A percentile compares a stretch with the other conserved stretches of the same genome.
Conservation (phyloP, 2,888 invertebrate species). For the Xestia c-nigrum region DNA sequence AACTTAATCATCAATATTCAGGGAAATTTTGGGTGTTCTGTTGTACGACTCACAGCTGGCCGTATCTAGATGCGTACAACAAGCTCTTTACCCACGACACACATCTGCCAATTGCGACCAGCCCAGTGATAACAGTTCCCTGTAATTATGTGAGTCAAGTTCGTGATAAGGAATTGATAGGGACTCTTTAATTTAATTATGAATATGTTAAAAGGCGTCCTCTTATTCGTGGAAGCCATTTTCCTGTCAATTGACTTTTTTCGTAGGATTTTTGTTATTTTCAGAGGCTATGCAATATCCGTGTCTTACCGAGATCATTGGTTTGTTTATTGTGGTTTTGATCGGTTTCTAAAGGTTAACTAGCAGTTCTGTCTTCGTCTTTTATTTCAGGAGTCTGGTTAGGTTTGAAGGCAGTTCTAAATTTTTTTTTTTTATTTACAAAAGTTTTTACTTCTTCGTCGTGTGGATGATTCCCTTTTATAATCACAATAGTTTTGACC, state of each 20-base stretch:
- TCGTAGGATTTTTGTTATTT: no score
- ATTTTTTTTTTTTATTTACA: no score
- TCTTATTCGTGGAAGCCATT: conserved; percentile 16
- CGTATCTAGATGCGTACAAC: conserved; percentile 15
- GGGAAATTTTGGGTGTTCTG: conserved; percentile 13
- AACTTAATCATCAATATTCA: conserved; percentile 27
- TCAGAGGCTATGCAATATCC: no score
- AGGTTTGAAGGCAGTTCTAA: no score
- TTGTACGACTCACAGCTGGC: conserved; percentile 13
- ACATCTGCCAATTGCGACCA: conserved; percentile 52
- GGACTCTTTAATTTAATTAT: conserved; percentile 8
- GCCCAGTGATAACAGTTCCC: conserved; percentile 55
- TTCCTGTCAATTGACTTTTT: background rate
- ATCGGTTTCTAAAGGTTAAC: no score
- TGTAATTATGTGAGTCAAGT: conserved; percentile 65
- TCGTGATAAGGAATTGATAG: conserved; percentile 54
- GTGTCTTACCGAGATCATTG: no score
- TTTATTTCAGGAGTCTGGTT: no score
- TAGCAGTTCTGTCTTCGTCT: background rate
- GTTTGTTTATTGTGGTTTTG: no score
- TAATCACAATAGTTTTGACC: no score
- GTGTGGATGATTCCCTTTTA: no score
- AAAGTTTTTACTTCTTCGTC: no score
- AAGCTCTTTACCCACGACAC: conserved; percentile 9
- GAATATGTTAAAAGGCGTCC: conserved; percentile 1